These are phyloP conservation scores for Trididemnum nubilum DNA, from an alignment of 23 tunicate genomes.

Conservation along the genomic window DNA sequence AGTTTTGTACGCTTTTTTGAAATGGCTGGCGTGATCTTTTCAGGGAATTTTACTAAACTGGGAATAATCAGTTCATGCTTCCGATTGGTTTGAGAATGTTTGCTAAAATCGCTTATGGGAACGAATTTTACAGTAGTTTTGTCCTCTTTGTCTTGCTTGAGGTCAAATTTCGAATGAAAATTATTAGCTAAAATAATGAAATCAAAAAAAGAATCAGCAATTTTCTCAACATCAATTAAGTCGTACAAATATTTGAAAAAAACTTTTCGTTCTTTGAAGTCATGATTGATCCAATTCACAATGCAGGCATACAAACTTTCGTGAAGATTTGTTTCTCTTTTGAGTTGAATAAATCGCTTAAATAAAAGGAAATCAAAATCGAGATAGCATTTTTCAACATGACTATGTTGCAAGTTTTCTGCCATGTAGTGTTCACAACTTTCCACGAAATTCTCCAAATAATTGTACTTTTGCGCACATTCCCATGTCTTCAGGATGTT, in stretches of 20 bases:
- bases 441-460: not conserved
- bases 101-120: not conserved
- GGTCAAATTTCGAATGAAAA: not conserved
- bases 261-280: not conserved
- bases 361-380: not conserved
- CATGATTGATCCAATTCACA: slow-evolving; percentile 2
- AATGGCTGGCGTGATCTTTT: not conserved
- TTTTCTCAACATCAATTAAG: not conserved
- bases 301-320: slow-evolving; percentile 3
- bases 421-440: not conserved
- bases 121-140: not conserved
- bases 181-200: not conserved
- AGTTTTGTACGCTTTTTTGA: not conserved
- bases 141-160: not conserved
- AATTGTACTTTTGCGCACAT: not conserved
- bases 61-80: not conserved
- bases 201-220: not conserved
- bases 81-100: not conserved
- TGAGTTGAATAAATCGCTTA: slow-evolving; percentile 15
- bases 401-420: not conserved
- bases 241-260: not conserved
- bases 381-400: not conserved
- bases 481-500: not conserved
- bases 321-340: not conserved
- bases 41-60: not conserved